Percentiles rank a stretch among this genome's conserved stretches.
Evolutionary conservation across 2,113 vertebrate genomes (phyloP).

Genomic region (Eulemur macaco): DNA sequence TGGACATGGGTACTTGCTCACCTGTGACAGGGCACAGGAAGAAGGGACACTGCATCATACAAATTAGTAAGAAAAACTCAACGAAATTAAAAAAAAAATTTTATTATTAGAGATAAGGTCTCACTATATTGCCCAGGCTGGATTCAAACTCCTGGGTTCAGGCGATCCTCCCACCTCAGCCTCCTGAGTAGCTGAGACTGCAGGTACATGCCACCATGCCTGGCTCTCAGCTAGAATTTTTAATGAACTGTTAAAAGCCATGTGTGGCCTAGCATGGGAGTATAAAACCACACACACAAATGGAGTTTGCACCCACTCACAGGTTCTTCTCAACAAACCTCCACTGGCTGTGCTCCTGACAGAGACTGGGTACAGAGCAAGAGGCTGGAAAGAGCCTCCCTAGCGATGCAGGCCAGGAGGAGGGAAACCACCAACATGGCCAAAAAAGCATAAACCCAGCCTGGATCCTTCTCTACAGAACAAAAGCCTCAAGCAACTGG

Average conservation of each 20-base stretch:
- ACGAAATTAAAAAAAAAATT: neutral
- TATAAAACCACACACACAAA: neutral
- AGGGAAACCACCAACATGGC: neutral
- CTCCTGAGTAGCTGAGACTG: neutral
- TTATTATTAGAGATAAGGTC: neutral
- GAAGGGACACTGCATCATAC: neutral
- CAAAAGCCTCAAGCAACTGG: neutral
- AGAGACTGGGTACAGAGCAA: neutral
- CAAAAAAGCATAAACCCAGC: neutral
- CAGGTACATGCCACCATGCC: neutral
- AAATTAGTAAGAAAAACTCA: neutral
- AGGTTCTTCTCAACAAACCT: neutral
- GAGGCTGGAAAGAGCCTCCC: neutral
- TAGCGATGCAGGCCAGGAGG: too few relatives aligned
- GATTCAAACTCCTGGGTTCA: neutral
- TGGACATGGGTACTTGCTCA: neutral
- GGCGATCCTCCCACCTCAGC: neutral
- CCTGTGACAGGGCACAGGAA: neutral
- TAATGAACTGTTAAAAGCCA: neutral
- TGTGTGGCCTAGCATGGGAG: accelerated
- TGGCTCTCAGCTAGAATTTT: neutral
- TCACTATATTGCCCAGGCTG: neutral
- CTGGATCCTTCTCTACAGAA: neutral
- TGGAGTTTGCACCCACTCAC: accelerated
- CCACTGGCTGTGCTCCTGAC: neutral